Percentiles rank a stretch among this genome's conserved stretches.
phyloP scores from a whole-genome alignment of 2,888 invertebrate genomes.

The Halictus ligatus region DNA sequence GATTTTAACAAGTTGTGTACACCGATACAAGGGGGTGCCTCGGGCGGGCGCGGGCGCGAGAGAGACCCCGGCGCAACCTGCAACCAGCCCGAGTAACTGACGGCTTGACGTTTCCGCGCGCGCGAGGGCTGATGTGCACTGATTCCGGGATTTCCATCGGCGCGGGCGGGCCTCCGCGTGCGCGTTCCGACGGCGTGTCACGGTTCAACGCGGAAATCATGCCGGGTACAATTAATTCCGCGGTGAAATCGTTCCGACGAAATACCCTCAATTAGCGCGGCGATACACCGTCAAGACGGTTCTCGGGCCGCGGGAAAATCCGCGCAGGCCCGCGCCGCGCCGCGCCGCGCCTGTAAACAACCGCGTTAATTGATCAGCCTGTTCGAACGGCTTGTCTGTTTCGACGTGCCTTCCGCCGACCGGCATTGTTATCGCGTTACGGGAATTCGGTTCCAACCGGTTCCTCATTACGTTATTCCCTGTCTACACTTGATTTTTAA shows the following conservation, averaged over 20 bases:
- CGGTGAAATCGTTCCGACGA: slow-evolving; percentile 49
- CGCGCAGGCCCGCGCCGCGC: neutral
- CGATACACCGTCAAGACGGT: slow-evolving; percentile 39
- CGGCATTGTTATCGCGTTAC: slow-evolving; percentile 19
- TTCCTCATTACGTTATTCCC: neutral
- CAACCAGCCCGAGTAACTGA: slow-evolving; percentile 48
- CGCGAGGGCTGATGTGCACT: slow-evolving; percentile 52
- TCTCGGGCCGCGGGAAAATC: neutral
- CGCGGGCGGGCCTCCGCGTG: slow-evolving; percentile 30
- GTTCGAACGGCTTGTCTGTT: neutral
- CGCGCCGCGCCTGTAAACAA: neutral
- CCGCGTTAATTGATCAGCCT: slow-evolving; percentile 12
- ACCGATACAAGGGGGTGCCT: slow-evolving; percentile 28
- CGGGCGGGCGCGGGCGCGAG: slow-evolving; percentile 17
- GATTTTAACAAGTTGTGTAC: slow-evolving; percentile 62
- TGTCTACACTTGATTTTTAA: neutral
- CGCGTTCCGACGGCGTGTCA: slow-evolving; percentile 28
- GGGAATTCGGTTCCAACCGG: neutral
- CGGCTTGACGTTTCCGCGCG: slow-evolving; percentile 58
- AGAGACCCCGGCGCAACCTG: slow-evolving; percentile 3
- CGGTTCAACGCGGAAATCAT: slow-evolving; percentile 58
- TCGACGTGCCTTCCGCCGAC: neutral
- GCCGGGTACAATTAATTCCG: slow-evolving; percentile 58
- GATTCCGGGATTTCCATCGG: slow-evolving; percentile 57
- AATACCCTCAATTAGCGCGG: slow-evolving; percentile 35